Evolutionary conservation across 2,888 invertebrate species (phyloP).

Genomic region (Drosophila melanosoma): DNA sequence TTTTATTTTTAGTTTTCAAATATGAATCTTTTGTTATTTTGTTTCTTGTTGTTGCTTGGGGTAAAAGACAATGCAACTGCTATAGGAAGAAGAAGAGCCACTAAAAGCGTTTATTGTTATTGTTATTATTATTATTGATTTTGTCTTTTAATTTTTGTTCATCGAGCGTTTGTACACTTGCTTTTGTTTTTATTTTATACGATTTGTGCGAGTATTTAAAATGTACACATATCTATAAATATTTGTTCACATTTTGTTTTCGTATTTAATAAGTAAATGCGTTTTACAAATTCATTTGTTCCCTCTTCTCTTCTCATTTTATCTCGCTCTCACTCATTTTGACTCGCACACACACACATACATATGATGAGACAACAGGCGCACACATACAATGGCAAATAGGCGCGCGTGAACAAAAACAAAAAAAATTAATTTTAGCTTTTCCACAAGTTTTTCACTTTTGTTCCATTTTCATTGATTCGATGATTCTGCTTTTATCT

Average conservation of each 20-base stretch:
- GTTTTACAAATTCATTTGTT: slow-evolving; percentile 61
- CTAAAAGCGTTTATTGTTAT: slow-evolving; percentile 46
- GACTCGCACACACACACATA: slow-evolving; percentile 3
- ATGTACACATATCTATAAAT: slow-evolving; percentile 15
- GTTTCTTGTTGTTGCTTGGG: slow-evolving; percentile 12
- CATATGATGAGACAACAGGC: slow-evolving; percentile 7
- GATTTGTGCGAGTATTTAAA: slow-evolving; percentile 16
- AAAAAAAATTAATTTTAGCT: slow-evolving; percentile 76
- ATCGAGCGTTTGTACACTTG: slow-evolving; percentile 33
- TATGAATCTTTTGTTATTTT: slow-evolving; percentile 9
- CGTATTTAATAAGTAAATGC: slow-evolving; percentile 68
- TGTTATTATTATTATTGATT: slow-evolving; percentile 73
- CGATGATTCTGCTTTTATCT: slow-evolving; percentile 42
- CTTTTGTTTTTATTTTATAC: slow-evolving; percentile 21
- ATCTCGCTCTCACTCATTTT: slow-evolving; percentile 19
- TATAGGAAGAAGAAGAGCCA: slow-evolving; percentile 27
- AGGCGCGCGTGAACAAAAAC: slow-evolving; percentile 75
- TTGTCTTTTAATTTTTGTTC: slow-evolving; percentile 39
- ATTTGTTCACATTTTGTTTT: slow-evolving; percentile 40
- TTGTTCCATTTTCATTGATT: slow-evolving; percentile 72
- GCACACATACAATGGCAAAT: slow-evolving; percentile 29
- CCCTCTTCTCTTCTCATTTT: slow-evolving; percentile 11
- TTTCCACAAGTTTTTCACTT: slow-evolving; percentile 73
- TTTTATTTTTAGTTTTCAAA: slow-evolving; percentile 24
- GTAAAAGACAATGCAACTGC: slow-evolving; percentile 29